A percentile compares a stretch with the other conserved stretches of the same genome.
These are phyloP conservation scores for Tenebrosternarchus preto DNA, from an alignment of 2,113 vertebrate species.

Conservation along the genomic window DNA sequence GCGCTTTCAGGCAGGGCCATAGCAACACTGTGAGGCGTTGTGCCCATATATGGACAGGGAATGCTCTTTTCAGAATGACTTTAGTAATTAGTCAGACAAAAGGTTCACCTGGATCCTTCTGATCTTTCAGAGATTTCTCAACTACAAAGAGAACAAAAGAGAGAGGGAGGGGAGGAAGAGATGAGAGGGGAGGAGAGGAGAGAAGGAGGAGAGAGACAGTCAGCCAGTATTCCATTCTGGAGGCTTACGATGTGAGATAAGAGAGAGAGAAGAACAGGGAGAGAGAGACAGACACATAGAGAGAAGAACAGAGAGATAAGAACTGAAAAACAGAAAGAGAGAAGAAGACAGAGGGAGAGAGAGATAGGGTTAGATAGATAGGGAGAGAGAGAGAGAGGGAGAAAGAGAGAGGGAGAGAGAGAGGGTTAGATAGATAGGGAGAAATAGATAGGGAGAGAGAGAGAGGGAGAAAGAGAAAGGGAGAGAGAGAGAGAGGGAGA, in stretches of 20 bases:
- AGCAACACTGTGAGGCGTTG: constrained; percentile 56
- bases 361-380: constrained; percentile 4
- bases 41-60: constrained; percentile 62
- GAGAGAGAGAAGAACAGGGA: constrained; percentile 26
- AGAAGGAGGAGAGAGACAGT: constrained; percentile 77
- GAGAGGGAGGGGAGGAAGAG: constrained; percentile 51
- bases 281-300: constrained; percentile 63
- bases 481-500: too few relatives aligned
- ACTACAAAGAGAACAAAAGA: constrained; percentile 66
- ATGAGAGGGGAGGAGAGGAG: constrained; percentile 72
- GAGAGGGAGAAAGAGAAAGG: too few relatives aligned
- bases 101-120: constrained; percentile 90
- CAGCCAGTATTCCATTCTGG: constrained; percentile 42
- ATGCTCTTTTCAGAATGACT: constrained; percentile 72
- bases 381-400: constrained; percentile 18
- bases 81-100: constrained; percentile 83
- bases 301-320: constrained; percentile 79
- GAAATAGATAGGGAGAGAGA: constrained; percentile 51
- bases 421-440: constrained; percentile 57
- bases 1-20: constrained; percentile 26
- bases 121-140: constrained; percentile 80
- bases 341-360: constrained; percentile 19
- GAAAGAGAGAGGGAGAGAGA: constrained; percentile 64
- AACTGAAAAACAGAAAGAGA: constrained; percentile 59
- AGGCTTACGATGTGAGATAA: constrained; percentile 25